Conservation (phyloP, 2,113 vertebrate genomes). For the Sylvia atricapilla region DNA sequence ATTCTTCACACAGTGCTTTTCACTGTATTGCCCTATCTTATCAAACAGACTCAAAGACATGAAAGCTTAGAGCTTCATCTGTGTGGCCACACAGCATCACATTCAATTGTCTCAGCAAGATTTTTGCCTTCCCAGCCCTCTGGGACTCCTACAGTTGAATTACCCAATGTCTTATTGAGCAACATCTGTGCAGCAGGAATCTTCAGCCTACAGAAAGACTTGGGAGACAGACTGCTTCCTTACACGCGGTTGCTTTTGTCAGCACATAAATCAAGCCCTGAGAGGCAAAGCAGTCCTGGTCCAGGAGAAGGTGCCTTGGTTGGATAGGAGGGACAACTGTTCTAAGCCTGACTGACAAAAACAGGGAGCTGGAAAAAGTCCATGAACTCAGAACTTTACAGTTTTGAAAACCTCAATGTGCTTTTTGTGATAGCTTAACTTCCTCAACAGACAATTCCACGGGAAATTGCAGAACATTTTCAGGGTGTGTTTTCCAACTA, state of each 20-base stretch:
- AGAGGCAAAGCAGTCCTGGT: not conserved
- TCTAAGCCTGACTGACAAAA: not conserved
- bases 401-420: not conserved
- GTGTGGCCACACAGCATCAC: not conserved
- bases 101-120: not conserved
- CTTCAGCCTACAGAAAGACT: not conserved
- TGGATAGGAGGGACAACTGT: not conserved
- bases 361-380: not conserved
- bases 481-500: not conserved
- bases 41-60: not conserved
- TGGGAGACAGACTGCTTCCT: slow-evolving; percentile 13
- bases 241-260: slow-evolving; percentile 36
- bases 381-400: not conserved
- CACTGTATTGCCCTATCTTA: not conserved
- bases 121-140: not conserved
- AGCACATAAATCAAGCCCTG: slow-evolving; percentile 6
- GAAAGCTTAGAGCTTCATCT: not conserved
- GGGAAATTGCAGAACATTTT: not conserved
- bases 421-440: not conserved
- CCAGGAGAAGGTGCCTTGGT: not conserved
- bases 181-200: slow-evolving; percentile 27
- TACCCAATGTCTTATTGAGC: not conserved
- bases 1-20: not conserved
- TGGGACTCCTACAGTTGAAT: not conserved
- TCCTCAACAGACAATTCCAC: not conserved